Percentiles rank a stretch among this genome's conserved stretches.
These are phyloP conservation scores for Heliconius melpomene DNA, from an alignment of 1,140 invertebrate genomes.

Conservation along the genomic window DNA sequence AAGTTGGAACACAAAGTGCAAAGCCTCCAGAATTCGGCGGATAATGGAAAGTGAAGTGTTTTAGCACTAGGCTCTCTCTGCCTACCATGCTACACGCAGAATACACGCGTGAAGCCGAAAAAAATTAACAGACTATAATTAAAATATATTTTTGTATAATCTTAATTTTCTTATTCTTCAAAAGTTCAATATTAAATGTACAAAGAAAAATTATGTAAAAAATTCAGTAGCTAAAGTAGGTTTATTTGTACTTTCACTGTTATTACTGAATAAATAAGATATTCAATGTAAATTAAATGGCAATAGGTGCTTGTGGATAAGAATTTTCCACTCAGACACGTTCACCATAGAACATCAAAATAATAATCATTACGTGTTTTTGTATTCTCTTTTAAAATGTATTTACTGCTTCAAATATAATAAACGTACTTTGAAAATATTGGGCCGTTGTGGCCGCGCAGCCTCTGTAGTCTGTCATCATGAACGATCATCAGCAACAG, in stretches of 20 bases:
- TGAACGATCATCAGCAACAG: too few species aligned
- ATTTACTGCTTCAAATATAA: not conserved
- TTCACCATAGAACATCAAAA: constrained; percentile 39
- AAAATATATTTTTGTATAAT: too few species aligned
- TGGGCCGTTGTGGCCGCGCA: not conserved
- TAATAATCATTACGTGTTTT: constrained; percentile 7
- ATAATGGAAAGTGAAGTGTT: too few species aligned
- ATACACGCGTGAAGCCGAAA: too few species aligned
- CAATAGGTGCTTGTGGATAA: constrained; percentile 37
- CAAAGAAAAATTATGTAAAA: not conserved
- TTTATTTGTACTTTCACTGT: not conserved
- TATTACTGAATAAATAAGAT: constrained; percentile 12
- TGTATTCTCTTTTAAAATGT: not conserved
- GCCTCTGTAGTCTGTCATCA: too few species aligned
- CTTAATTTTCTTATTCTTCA: too few species aligned
- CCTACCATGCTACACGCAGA: too few species aligned
- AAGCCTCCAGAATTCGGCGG: too few species aligned
- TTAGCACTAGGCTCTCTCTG: too few species aligned
- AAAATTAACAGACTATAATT: too few species aligned
- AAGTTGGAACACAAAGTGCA: too few species aligned
- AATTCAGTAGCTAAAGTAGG: not conserved
- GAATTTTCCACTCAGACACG: constrained; percentile 67
- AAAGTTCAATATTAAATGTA: too few species aligned
- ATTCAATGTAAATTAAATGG: constrained; percentile 11
- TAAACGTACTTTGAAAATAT: not conserved